A percentile compares a stretch with the other conserved stretches of the same genome.
These are phyloP conservation scores for Petrocephalus zakoni DNA, from an alignment of 2,113 vertebrate species.

Conservation along the genomic window DNA sequence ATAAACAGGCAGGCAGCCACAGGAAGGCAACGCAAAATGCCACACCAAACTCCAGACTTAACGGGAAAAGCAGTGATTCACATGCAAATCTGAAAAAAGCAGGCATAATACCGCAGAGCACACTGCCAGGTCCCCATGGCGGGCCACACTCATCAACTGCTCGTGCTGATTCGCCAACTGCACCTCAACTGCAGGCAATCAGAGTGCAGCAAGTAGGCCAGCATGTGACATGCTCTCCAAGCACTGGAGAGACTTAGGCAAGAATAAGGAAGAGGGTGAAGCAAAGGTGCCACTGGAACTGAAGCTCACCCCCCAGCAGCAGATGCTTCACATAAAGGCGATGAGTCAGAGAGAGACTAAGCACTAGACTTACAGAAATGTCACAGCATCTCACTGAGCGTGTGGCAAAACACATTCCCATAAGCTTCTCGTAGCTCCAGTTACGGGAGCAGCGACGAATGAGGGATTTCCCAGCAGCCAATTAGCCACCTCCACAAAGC, in stretches of 20 bases:
- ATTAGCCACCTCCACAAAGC: neutral
- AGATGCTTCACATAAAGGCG: slow-evolving; percentile 45
- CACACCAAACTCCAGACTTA: neutral
- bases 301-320: slow-evolving; percentile 43
- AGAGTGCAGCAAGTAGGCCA: neutral
- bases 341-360: slow-evolving; percentile 46
- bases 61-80: neutral
- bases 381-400: neutral
- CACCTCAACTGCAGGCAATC: neutral
- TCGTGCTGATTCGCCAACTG: neutral
- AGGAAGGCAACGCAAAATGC: neutral
- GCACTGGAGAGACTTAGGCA: slow-evolving; percentile 23
- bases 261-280: slow-evolving; percentile 44
- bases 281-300: slow-evolving; percentile 54
- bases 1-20: neutral
- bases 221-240: neutral
- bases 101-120: neutral
- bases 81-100: too few relatives aligned
- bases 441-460: neutral
- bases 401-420: slow-evolving; percentile 34
- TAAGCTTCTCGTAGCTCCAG: slow-evolving; percentile 34
- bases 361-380: slow-evolving; percentile 19
- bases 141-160: neutral
- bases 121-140: neutral
- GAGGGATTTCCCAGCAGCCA: neutral